Conservation (phyloP, 2,113 vertebrate species). For the Megaleporinus macrocephalus region DNA sequence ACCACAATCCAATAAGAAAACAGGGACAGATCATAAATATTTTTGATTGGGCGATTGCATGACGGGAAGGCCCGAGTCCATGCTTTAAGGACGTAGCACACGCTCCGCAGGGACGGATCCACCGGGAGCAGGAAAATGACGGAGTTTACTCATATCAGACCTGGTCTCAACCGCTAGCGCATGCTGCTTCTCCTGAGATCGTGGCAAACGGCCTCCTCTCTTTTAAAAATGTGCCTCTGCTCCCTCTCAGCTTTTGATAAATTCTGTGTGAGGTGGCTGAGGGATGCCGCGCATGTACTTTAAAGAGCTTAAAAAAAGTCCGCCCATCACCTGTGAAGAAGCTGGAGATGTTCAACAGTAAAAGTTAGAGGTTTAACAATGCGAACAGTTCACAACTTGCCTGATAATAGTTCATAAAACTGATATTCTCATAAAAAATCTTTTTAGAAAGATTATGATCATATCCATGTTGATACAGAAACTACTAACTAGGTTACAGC, state of each 20-base stretch:
- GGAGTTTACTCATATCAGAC: slow-evolving; percentile 41
- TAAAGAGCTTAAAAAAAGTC: background rate
- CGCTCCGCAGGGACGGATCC: slow-evolving; percentile 21
- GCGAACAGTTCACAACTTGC: no score
- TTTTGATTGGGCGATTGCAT: slow-evolving; percentile 51
- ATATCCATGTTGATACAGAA: no score
- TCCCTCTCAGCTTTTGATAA: slow-evolving; percentile 5
- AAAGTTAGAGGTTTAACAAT: no score
- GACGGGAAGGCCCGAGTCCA: slow-evolving; percentile 34
- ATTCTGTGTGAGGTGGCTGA: background rate
- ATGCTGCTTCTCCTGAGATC: slow-evolving; percentile 15
- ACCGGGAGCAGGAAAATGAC: slow-evolving; percentile 20
- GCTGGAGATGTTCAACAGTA: background rate
- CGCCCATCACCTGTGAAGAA: no score
- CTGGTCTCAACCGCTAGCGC: slow-evolving; percentile 18
- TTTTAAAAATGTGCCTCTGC: slow-evolving; percentile 23
- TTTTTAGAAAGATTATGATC: no score
- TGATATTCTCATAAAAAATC: no score
- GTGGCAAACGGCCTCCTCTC: slow-evolving; percentile 5
- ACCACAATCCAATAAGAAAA: slow-evolving; percentile 57
- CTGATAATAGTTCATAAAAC: no score
- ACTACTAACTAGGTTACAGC: no score
- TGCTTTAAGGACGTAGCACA: slow-evolving; percentile 24
- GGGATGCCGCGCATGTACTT: background rate
- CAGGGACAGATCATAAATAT: slow-evolving; percentile 51